Base-by-base conservation (phyloP, 1,140 invertebrate genomes). In the Pseudachorutes palmiensis region DNA sequence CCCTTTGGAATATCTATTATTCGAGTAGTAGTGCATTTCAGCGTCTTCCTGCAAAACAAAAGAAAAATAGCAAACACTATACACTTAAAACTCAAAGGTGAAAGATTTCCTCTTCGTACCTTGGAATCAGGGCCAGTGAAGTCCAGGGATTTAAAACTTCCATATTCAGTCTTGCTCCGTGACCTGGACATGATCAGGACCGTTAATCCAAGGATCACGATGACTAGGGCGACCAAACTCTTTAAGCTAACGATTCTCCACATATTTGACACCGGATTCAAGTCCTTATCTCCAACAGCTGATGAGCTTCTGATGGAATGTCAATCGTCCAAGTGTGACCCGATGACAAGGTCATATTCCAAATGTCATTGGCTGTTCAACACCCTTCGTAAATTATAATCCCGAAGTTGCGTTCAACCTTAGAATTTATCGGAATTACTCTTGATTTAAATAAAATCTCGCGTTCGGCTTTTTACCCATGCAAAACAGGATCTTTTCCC, bases 11-110 rank as follows among this genome's bases (percentile, higher is more conserved):
- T 33, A 30, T 12, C 45, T 29, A n/a, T 41, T 22, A 24, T 64
- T 57, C 19, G 57, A 65, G 36, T 69, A 69, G 58, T 65, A 65
- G 19, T 57, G 64, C 32, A 64, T 22, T 0, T 45, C 26, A 1
- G 32, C 60, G 0, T 62, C 65, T 36, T 64, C 67, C 66, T 68
- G 30, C 29, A 22, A 66, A 32, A 62, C 2, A 29, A 61, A 55
- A 22, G 9, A 65, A 57, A 45, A 12, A 45, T 26, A 55, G 9
- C 9, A 19, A 5, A 14, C 12, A 55, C 5, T 5, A 26, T 55
- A 14, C 24, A 5, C 5, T 14, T 26, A 55, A 55, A 55, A 55
- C 5, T 55, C 51, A 14, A 5, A 55, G 5, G 9, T 55, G 24
- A 22, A 55, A 14, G 5, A 19, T 55, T 55, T 5, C 9, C 24